Percentiles rank a stretch among this genome's conserved stretches.
These are phyloP conservation scores for Exephanes ischioxanthus DNA, from an alignment of 2,888 invertebrate species.

Conservation along the genomic window DNA sequence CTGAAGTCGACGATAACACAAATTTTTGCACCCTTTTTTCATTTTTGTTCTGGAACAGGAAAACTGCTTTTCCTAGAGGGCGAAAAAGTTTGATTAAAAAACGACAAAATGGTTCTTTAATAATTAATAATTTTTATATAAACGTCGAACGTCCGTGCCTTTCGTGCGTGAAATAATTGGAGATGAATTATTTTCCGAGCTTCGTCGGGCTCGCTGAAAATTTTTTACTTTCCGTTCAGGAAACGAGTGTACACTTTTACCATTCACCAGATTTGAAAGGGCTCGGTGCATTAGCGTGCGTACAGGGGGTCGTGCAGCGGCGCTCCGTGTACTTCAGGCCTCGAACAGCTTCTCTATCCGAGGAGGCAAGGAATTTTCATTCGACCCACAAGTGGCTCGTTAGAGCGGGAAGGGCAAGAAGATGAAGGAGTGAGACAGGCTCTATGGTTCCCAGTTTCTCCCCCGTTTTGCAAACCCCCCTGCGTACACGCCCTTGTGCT, in stretches of 20 bases:
- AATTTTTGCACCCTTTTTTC: too few relatives aligned
- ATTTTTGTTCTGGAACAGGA: too few relatives aligned
- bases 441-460: slow-evolving; percentile 15
- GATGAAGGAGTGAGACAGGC: slow-evolving; percentile 16
- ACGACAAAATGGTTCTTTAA: neutral
- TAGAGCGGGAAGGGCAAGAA: slow-evolving; percentile 57
- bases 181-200: neutral
- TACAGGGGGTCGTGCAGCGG: slow-evolving; percentile 7
- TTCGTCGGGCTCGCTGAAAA: slow-evolving; percentile 6
- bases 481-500: slow-evolving; percentile 19
- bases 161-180: slow-evolving; percentile 12
- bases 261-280: slow-evolving; percentile 21
- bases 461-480: slow-evolving; percentile 33
- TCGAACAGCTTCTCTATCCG: slow-evolving; percentile 31
- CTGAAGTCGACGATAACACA: too few relatives aligned
- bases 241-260: slow-evolving; percentile 13
- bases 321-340: slow-evolving; percentile 15
- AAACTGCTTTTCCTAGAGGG: too few relatives aligned
- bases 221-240: slow-evolving; percentile 12
- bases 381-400: slow-evolving; percentile 75
- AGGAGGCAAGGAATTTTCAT: slow-evolving; percentile 71
- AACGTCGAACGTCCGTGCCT: neutral
- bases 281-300: slow-evolving; percentile 35
- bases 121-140: neutral
- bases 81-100: neutral